These are phyloP conservation scores for Ploceus nigricollis DNA, from an alignment of 2,113 vertebrate species.

Conservation along the genomic window DNA sequence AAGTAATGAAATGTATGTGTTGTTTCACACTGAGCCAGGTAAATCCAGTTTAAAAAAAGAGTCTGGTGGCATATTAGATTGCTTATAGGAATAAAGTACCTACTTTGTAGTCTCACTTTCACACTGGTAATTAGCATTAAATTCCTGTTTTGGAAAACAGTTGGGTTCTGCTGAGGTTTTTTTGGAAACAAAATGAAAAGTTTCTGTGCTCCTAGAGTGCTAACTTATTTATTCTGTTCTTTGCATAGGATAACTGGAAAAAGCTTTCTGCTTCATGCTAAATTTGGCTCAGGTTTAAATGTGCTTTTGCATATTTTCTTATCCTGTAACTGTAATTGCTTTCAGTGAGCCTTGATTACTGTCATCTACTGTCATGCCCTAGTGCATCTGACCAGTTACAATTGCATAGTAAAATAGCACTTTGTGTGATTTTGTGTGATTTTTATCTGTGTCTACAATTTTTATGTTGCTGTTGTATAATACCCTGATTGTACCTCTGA, in stretches of 20 bases:
- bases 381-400: constrained; percentile 33
- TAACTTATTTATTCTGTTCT: not conserved
- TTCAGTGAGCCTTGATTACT: constrained; percentile 54
- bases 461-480: constrained; percentile 44
- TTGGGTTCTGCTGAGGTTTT: not conserved
- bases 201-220: not conserved
- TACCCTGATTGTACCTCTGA: constrained; percentile 44
- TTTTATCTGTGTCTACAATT: constrained; percentile 44
- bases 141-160: not conserved
- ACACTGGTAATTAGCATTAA: not conserved
- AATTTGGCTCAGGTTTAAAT: constrained; percentile 53
- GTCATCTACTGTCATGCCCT: constrained; percentile 29
- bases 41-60: not conserved
- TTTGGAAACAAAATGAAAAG: not conserved
- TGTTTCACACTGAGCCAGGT: constrained; percentile 15
- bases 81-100: not conserved
- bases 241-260: not conserved
- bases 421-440: constrained; percentile 35
- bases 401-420: constrained; percentile 32
- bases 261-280: constrained; percentile 2
- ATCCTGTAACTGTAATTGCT: constrained; percentile 13
- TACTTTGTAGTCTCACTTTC: constrained; percentile 26
- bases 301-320: constrained; percentile 55
- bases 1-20: not conserved
- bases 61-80: not conserved